Conservation (phyloP, 2,113 vertebrate genomes). For the Rhinopithecus roxellana region DNA sequence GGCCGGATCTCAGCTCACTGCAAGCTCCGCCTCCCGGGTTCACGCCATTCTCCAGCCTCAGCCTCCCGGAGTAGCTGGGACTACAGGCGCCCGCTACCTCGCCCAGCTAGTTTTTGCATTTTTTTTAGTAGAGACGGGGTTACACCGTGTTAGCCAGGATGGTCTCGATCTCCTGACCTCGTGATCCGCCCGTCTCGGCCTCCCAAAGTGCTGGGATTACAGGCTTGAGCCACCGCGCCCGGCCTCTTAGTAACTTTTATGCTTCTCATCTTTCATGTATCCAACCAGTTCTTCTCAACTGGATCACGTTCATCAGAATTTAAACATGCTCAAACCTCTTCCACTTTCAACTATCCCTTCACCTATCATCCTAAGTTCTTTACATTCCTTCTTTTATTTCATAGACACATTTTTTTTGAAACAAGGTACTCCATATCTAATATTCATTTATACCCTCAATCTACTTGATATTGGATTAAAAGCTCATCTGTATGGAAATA, state of each 20-base stretch:
- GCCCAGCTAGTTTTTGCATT: too few species aligned
- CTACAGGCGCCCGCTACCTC: too few species aligned
- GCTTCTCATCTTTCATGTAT: background rate
- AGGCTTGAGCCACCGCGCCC: too few species aligned
- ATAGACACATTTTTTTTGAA: background rate
- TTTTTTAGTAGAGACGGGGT: too few species aligned
- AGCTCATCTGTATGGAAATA: background rate
- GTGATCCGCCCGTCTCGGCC: too few species aligned
- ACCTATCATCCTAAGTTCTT: background rate
- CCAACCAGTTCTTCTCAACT: background rate
- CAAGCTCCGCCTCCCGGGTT: too few species aligned
- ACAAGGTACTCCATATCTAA: background rate
- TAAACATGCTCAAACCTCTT: background rate
- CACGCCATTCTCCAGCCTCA: too few species aligned
- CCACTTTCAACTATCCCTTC: background rate
- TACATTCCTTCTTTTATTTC: background rate
- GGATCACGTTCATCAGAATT: background rate
- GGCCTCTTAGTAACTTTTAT: background rate
- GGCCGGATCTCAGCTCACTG: too few species aligned
- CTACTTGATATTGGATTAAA: background rate
- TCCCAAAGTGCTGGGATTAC: too few species aligned
- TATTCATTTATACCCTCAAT: background rate
- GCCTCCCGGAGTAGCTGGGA: too few species aligned
- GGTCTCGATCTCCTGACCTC: too few species aligned
- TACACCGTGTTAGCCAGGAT: too few species aligned